These are phyloP conservation scores for Sinelater perroti DNA, from an alignment of 2,888 invertebrate species.

Conservation along the genomic window DNA sequence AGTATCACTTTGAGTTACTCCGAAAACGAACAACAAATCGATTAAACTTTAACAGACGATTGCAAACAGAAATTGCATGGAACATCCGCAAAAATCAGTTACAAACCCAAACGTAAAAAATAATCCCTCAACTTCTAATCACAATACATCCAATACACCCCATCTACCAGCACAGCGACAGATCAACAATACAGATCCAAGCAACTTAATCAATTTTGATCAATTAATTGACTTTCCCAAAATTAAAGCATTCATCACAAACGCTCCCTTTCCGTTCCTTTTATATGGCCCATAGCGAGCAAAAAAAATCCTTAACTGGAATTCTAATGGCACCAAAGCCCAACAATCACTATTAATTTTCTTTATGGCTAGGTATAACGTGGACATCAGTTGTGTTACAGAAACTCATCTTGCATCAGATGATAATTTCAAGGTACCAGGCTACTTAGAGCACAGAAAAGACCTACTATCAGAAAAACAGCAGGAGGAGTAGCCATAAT, in stretches of 20 bases:
- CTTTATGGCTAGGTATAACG: background rate
- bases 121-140: conserved; percentile 5
- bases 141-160: conserved; percentile 14
- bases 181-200: conserved; percentile 15
- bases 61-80: conserved; percentile 9
- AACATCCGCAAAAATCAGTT: background rate
- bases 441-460: too few relatives aligned
- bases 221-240: conserved; percentile 7
- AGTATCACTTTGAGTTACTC: background rate
- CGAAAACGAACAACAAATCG: conserved; percentile 8
- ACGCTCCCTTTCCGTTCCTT: conserved; percentile 2
- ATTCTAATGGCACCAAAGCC: background rate
- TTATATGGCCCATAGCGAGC: background rate
- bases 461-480: conserved; percentile 10
- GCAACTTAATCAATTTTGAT: conserved; percentile 14
- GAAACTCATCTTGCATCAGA: too few relatives aligned
- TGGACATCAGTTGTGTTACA: conserved; percentile 1
- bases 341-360: background rate
- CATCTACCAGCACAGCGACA: background rate
- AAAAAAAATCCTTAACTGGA: background rate
- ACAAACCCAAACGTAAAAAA: conserved; percentile 12
- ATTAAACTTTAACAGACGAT: background rate
- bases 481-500: conserved; percentile 11
- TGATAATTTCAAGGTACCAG: too few relatives aligned
- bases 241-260: conserved; percentile 14